Percentiles rank a stretch among this genome's conserved stretches.
Conservation (phyloP, 2,888 invertebrate species). For the Euzetes globulus region DNA sequence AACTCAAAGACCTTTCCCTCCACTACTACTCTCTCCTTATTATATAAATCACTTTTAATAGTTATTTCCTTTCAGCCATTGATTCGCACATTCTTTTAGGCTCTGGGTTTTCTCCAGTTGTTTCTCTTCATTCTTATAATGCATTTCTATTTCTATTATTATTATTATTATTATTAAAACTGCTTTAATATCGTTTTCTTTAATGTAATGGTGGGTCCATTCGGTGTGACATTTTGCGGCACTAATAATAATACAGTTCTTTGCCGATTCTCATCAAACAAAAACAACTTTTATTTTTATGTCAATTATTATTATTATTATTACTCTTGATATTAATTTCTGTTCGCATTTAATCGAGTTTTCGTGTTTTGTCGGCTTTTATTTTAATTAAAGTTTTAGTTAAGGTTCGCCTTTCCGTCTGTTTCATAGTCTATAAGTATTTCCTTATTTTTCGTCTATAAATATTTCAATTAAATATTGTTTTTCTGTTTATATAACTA, state of each 20-base stretch:
- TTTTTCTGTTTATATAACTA: too few species aligned
- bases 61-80: not conserved
- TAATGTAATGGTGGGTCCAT: not conserved
- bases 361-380: too few species aligned
- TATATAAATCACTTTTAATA: conserved; percentile 6
- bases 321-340: too few species aligned
- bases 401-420: too few species aligned
- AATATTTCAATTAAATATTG: too few species aligned
- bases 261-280: not conserved
- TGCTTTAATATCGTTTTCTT: not conserved
- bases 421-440: too few species aligned
- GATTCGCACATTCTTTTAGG: not conserved
- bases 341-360: too few species aligned
- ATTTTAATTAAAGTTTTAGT: too few species aligned
- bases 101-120: not conserved
- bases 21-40: not conserved
- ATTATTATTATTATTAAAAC: conserved; percentile 5
- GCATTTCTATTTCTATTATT: conserved; percentile 3
- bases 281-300: not conserved
- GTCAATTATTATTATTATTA: not conserved
- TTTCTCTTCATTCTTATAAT: not conserved
- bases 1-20: too few species aligned
- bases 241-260: conserved; percentile 6
- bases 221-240: conserved; percentile 17
- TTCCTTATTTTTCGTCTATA: too few species aligned